Evolutionary conservation across 1,140 invertebrate genomes (phyloP).

Genomic region (Tigriopus japonicus): DNA sequence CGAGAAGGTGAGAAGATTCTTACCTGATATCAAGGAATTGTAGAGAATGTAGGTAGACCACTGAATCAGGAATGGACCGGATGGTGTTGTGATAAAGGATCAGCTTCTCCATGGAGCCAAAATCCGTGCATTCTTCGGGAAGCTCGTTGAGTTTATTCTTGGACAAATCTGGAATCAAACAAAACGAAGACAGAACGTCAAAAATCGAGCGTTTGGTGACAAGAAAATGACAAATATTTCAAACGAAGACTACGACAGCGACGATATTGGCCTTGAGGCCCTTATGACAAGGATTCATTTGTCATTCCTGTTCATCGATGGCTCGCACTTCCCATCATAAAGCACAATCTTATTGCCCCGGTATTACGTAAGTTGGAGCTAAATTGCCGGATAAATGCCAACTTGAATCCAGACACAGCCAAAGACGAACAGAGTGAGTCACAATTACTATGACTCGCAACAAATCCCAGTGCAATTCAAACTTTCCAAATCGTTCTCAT

Average conservation of each 20-base stretch:
- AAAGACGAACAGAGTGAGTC: no score
- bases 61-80: conserved; percentile 56
- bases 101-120: conserved; percentile 62
- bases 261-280: not conserved
- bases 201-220: not conserved
- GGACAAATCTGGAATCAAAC: conserved; percentile 55
- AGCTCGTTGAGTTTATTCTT: conserved; percentile 76
- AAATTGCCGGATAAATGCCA: no score
- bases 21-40: conserved; percentile 71
- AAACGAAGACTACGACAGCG: no score
- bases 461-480: no score
- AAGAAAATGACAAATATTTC: not conserved
- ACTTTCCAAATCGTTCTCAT: no score
- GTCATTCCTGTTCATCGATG: not conserved
- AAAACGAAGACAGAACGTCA: conserved; percentile 27
- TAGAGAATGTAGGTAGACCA: conserved; percentile 58
- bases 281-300: not conserved
- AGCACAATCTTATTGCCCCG: no score
- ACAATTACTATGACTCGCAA: no score
- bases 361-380: no score
- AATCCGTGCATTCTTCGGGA: conserved; percentile 66
- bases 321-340: no score
- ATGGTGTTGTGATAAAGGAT: conserved; percentile 78
- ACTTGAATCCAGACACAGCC: no score
- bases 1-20: conserved; percentile 16